Conservation (phyloP, 2,113 vertebrate species). For the Murina feae region DNA sequence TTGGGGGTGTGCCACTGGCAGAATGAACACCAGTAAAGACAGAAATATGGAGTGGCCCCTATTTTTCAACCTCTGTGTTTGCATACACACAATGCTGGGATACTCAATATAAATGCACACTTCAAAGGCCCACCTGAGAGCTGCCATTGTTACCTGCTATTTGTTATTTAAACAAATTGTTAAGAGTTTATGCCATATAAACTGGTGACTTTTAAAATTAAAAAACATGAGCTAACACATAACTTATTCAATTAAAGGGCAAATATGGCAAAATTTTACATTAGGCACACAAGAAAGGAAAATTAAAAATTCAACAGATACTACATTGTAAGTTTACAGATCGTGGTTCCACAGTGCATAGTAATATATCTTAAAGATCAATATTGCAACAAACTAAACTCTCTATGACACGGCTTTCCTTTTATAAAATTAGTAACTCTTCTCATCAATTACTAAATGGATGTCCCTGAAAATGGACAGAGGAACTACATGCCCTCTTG, state of each 20-base stretch:
- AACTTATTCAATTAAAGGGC: slow-evolving; percentile 11
- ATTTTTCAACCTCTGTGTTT: not conserved
- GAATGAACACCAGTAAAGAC: not conserved
- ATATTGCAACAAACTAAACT: not conserved
- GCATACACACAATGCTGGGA: not conserved
- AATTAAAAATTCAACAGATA: not conserved
- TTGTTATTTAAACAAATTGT: slow-evolving; percentile 56
- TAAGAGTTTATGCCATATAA: slow-evolving; percentile 46
- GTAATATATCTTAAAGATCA: not conserved
- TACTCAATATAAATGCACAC: not conserved
- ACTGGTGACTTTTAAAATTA: not conserved
- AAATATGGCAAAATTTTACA: not conserved
- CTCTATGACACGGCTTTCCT: not conserved
- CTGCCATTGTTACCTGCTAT: slow-evolving; percentile 23
- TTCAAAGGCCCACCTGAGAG: slow-evolving; percentile 50
- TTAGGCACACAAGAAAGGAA: not conserved
- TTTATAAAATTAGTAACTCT: not conserved
- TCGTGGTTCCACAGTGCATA: not conserved
- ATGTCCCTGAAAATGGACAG: not conserved
- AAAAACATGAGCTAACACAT: not conserved
- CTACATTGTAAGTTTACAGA: not conserved
- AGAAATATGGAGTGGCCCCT: not conserved
- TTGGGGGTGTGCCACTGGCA: not conserved
- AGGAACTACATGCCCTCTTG: not conserved
- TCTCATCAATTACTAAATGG: not conserved